These are phyloP conservation scores for Colletes collaris DNA, from an alignment of 2,888 invertebrate genomes.

Conservation along the genomic window DNA sequence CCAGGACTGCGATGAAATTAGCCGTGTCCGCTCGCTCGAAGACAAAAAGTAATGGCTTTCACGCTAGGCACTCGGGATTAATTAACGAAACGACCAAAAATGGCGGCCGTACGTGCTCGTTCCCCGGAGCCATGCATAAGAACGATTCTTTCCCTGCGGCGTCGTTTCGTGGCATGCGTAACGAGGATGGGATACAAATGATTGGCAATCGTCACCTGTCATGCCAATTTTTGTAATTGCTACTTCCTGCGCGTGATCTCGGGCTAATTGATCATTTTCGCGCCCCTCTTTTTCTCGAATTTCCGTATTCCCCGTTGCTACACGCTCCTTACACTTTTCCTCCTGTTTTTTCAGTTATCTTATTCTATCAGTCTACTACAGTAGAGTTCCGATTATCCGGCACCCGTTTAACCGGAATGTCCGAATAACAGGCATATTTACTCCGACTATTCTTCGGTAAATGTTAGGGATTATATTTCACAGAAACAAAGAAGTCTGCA, in stretches of 20 bases:
- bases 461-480: too few relatives aligned
- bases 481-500: too few relatives aligned
- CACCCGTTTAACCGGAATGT: too few relatives aligned
- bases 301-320: neutral
- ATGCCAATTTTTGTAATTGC: slow-evolving; percentile 40
- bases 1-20: slow-evolving; percentile 71
- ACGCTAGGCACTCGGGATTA: slow-evolving; percentile 76
- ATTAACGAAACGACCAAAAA: slow-evolving; percentile 77
- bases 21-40: slow-evolving; percentile 58
- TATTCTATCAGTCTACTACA: too few relatives aligned
- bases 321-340: too few relatives aligned
- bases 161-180: slow-evolving; percentile 21
- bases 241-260: neutral
- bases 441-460: too few relatives aligned
- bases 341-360: too few relatives aligned
- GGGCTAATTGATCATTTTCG: neutral
- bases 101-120: slow-evolving; percentile 67
- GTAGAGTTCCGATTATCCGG: too few relatives aligned
- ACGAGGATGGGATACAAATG: slow-evolving; percentile 18
- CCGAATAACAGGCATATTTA: too few relatives aligned
- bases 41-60: slow-evolving; percentile 79
- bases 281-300: neutral
- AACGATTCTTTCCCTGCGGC: slow-evolving; percentile 44
- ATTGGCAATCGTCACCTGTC: slow-evolving; percentile 48
- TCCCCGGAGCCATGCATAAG: slow-evolving; percentile 26